These are phyloP conservation scores for Himantopus leucocephalus DNA, from an alignment of 2,113 vertebrate genomes.

Conservation along the genomic window DNA sequence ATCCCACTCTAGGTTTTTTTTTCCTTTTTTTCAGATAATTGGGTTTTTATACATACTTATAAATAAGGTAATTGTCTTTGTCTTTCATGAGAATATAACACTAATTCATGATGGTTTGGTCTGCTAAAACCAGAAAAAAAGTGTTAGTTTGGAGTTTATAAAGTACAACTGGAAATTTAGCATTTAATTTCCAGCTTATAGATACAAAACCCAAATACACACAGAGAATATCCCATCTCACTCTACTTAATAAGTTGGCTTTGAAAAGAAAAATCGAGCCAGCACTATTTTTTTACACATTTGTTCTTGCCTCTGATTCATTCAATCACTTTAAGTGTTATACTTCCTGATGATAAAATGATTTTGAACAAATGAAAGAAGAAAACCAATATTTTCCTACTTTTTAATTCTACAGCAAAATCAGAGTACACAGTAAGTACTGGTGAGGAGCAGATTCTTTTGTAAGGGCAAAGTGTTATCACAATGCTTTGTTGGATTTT, in stretches of 20 bases:
- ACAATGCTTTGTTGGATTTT: neutral
- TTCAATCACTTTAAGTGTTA: neutral
- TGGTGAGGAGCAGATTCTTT: neutral
- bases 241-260: neutral
- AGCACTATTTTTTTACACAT: neutral
- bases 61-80: neutral
- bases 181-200: neutral
- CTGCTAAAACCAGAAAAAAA: neutral
- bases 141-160: neutral
- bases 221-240: neutral
- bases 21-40: neutral
- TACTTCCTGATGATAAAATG: neutral
- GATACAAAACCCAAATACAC: fast-evolving
- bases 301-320: neutral
- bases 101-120: neutral
- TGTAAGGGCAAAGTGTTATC: neutral
- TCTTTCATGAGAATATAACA: neutral
- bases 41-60: neutral
- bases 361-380: neutral
- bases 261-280: neutral
- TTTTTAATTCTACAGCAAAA: neutral
- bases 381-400: neutral
- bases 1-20: neutral
- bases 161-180: neutral
- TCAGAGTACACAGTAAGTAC: neutral